Base-by-base conservation (phyloP, 2,113 vertebrate species). In the Ceuthmochares aereus region DNA sequence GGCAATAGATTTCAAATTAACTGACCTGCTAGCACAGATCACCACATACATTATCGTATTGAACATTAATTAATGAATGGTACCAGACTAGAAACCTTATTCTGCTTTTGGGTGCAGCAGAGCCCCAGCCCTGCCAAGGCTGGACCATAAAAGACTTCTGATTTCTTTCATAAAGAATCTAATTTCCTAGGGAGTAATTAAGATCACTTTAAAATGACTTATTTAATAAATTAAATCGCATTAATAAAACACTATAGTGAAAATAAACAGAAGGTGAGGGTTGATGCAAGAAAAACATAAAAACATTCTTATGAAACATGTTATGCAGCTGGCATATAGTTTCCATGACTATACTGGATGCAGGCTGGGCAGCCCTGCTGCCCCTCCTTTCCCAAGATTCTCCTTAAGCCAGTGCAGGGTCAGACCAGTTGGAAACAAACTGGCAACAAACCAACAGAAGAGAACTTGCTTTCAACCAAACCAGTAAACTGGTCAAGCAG, bases 221-320 rank as follows among this genome's bases (percentile, higher is more conserved):
- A 43, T 68, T 84, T 67, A 4, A 84, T 67, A n/a, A 62, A 60
- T 4, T 54, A 62, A 40, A 84, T 40, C 5, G 3, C 91, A 86
- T 37, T 75, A 91, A 82, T 68, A 47, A 82, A 89, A 70, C 11
- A 45, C 17, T 70, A 8, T 3, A 60, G 14, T 45, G 32, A 84
- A 87, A 95, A 93, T 26, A 70, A 37, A 58, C 7, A 79, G 16
- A 78, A 72, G 15, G n/a, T 45, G 9, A 34, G 6, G 34, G 27
- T 15, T 3, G 2, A 30, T 23, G 11, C 21, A 49, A 68, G 54
- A 56, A 49, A 77, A n/a, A 1, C 0, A 0, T 37, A 8, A 77
- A 80, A 58, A 40, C 6, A 54, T 76, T 86, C 90, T 76, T 7
- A 29, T 19, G 37, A 73, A 72, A 42, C 1, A 0, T 12, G n/a